Percentiles rank a stretch among this genome's conserved stretches.
Conservation (phyloP, 2,888 invertebrate species). For the Synanthedon tipuliformis region DNA sequence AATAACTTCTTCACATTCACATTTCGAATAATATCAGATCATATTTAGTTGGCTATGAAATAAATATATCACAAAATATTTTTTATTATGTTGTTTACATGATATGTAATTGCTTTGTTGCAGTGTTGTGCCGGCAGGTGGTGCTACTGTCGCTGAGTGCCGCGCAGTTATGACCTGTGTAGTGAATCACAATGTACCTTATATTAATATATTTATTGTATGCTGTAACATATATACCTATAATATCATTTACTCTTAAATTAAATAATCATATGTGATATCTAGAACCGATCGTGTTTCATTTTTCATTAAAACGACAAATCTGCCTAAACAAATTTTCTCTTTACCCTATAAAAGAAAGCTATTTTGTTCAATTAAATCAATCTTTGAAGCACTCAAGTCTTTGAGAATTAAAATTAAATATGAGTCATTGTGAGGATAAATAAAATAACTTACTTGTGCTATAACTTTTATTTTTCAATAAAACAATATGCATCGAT, state of each 20-base stretch:
- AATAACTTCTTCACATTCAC: too few relatives aligned
- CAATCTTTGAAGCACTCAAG: too few relatives aligned
- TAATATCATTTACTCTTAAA: conserved; percentile 63
- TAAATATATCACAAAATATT: too few relatives aligned
- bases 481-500: not conserved
- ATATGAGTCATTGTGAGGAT: not conserved
- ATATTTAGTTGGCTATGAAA: too few relatives aligned
- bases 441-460: conserved; percentile 1
- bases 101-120: conserved; percentile 15
- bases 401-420: too few relatives aligned
- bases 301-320: not conserved
- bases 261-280: conserved; percentile 69
- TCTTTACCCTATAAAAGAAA: too few relatives aligned
- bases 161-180: conserved; percentile 70
- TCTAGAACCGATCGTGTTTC: conserved; percentile 24
- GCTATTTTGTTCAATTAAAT: too few relatives aligned
- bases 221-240: conserved; percentile 56
- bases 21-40: too few relatives aligned
- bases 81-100: too few relatives aligned
- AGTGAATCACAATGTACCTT: conserved; percentile 60
- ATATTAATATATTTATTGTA: conserved; percentile 68
- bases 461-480: not conserved
- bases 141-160: conserved; percentile 72
- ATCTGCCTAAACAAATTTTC: too few relatives aligned
- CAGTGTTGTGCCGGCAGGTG: conserved; percentile 66